Evolutionary conservation across 2,888 invertebrate species (phyloP), one percentile per base, ranked within the genome.

Genomic region (Callyntrura guangdongensis): DNA sequence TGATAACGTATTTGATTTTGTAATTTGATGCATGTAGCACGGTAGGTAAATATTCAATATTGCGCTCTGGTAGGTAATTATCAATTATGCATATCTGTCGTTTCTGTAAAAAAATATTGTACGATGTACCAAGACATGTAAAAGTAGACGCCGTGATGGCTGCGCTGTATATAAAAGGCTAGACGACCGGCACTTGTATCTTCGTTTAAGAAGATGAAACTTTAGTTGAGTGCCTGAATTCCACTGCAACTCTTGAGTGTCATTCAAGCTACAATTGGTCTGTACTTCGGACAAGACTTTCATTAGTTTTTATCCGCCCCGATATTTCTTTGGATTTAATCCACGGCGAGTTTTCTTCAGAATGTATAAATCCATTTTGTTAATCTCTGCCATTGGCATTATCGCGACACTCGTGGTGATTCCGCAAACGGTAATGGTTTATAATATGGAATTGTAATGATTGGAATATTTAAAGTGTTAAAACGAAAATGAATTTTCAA

Each of bases 61-160:
- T 67, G 36, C 27, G 25, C 17, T 72, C 17, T 5, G n/a, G 53
- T 53, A 53, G 64, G 3, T 53, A 25, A 53, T 49, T 22, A 56
- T 8, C 49, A 77, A 77, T 77, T 47, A 53, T 77, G 53, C 11
- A 77, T 77, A 77, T 53, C 11, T n/a, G 11, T 53, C 12, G 53
- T 53, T 64, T 17, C 36, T 74, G 8, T 36, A 36, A 36, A 14
- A 72, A 49, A 74, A 45, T 74, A 36, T 36, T 36, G 36, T 36
- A 74, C 17, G 49, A 45, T 47, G 47, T 8, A 45, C 9, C n/a
- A 45, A 17, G 36, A 27, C 56, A 83, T 64, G 72, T 61, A 67
- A 84, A n/a, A 85, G 69, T 77, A 47, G 82, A 82, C 69, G 88
- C 88, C 82, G 25, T 1, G 81, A 59, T 89, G 83, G 79, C 84